phyloP scores from a whole-genome alignment of 2,888 invertebrate genomes.

The Leucoma salicis region DNA sequence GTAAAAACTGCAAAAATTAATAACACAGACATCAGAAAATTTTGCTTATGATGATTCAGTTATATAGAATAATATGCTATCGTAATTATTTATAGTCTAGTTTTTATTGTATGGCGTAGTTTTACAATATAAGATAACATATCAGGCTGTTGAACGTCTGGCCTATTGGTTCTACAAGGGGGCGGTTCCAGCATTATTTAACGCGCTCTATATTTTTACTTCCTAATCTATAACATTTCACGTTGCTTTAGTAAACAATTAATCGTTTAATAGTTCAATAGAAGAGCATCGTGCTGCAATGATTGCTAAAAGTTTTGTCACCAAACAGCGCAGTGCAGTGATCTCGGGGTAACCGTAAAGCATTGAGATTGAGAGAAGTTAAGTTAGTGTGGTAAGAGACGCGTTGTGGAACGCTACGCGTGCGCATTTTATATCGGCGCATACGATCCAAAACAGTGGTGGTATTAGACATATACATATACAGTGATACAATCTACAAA shows the following conservation, averaged over 20 bases:
- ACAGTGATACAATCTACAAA: conserved; percentile 38
- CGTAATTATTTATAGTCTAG: conserved; percentile 3
- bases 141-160: conserved; percentile 24
- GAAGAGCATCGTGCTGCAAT: conserved; percentile 4
- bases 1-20: no score
- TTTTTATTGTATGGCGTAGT: conserved; percentile 3
- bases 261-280: conserved; percentile 17
- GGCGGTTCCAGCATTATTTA: conserved; percentile 21
- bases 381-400: conserved; percentile 51
- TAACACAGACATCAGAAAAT: no score
- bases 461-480: conserved; percentile 17
- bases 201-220: not conserved
- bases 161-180: conserved; percentile 21
- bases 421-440: conserved; percentile 48
- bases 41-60: no score
- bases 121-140: conserved; percentile 17
- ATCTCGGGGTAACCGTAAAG: conserved; percentile 39
- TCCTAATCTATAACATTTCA: conserved; percentile 1
- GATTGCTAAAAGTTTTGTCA: conserved; percentile 30
- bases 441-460: conserved; percentile 5
- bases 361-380: no score
- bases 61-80: not conserved
- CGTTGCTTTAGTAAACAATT: conserved; percentile 10
- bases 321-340: conserved; percentile 35
- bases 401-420: conserved; percentile 68